Conservation (phyloP, 2,888 invertebrate species). For the Seira sanloemensis region DNA sequence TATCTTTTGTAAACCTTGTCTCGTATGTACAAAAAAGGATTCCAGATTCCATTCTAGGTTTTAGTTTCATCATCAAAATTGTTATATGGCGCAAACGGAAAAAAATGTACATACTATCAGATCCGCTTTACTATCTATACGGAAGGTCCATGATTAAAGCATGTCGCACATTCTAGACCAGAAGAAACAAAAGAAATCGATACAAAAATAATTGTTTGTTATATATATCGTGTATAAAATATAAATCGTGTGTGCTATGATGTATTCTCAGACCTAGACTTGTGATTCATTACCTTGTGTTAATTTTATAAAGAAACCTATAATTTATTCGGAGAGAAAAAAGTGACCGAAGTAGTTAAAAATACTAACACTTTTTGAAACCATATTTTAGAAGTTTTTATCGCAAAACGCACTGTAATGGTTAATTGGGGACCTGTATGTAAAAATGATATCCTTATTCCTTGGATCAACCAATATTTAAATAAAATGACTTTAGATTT, state of each 20-base stretch:
- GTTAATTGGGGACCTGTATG: constrained; percentile 59
- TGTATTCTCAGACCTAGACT: neutral
- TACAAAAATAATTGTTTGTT: neutral
- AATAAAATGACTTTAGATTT: constrained; percentile 2
- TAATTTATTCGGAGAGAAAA: neutral
- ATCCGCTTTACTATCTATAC: constrained; percentile 13
- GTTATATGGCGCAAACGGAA: too few relatives aligned
- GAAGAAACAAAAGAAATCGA: neutral
- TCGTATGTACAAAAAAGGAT: neutral
- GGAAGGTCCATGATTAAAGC: neutral
- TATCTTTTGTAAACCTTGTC: too few relatives aligned
- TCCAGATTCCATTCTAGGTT: neutral
- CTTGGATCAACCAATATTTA: constrained; percentile 1
- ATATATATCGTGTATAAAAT: neutral
- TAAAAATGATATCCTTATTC: constrained; percentile 22
- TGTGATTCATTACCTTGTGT: neutral
- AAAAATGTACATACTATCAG: too few relatives aligned
- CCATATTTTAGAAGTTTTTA: neutral
- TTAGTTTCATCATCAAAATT: too few relatives aligned
- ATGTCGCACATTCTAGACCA: constrained; percentile 15
- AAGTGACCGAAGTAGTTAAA: neutral
- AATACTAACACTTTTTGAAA: neutral
- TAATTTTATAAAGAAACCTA: neutral
- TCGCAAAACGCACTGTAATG: constrained; percentile 44
- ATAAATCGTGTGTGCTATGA: neutral